phyloP scores from a whole-genome alignment of 2,888 invertebrate genomes.

The Dusona sp. region DNA sequence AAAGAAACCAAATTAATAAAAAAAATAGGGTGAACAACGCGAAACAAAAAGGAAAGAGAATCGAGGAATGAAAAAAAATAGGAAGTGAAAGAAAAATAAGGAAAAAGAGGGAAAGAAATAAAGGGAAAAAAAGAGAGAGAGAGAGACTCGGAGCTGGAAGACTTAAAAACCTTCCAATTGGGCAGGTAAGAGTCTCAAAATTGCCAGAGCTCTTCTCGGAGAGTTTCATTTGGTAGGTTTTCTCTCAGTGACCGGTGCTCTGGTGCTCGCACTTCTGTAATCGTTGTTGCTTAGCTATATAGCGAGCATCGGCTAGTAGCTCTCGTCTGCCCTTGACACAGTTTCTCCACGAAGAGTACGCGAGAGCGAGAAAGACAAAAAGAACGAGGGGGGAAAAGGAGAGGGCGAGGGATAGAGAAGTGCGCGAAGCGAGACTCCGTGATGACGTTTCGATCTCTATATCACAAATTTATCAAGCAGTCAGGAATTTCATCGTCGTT shows the following conservation, averaged over 20 bases:
- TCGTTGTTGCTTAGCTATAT: conserved; percentile 45
- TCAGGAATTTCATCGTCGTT: background rate
- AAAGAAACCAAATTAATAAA: background rate
- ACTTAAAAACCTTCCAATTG: background rate
- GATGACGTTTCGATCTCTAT: conserved; percentile 58
- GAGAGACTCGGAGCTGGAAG: background rate
- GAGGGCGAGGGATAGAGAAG: conserved; percentile 26
- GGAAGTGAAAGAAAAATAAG: background rate
- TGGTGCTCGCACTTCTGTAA: conserved; percentile 53
- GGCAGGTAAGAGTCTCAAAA: conserved; percentile 31
- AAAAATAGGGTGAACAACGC: background rate
- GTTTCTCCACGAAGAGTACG: conserved; percentile 74
- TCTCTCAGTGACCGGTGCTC: conserved; percentile 79
- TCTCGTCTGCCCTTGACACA: conserved; percentile 83
- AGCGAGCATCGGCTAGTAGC: conserved; percentile 48
- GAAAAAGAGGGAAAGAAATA: background rate
- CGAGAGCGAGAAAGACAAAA: conserved; percentile 60
- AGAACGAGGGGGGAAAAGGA: background rate
- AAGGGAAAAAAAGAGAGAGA: conserved; percentile 3
- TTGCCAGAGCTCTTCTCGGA: conserved; percentile 39
- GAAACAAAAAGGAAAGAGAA: background rate
- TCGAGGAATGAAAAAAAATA: background rate
- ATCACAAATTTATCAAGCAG: conserved; percentile 31
- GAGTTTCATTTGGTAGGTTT: conserved; percentile 80
- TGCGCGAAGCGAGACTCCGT: conserved; percentile 42